phyloP scores from a whole-genome alignment of 2,888 invertebrate genomes.

The Oxycera nigricornis region DNA sequence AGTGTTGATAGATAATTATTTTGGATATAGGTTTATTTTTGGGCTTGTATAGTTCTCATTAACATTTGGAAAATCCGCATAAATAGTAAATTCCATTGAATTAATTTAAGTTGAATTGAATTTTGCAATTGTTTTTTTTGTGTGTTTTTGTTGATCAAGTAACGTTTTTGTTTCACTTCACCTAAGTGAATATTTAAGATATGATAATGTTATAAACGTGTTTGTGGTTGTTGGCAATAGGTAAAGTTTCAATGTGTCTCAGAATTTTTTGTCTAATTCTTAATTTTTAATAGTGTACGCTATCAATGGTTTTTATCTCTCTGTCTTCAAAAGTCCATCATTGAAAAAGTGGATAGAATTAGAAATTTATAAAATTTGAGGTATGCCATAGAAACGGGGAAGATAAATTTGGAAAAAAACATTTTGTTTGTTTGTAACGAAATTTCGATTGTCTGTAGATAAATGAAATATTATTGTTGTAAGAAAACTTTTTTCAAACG shows the following conservation, averaged over 20 bases:
- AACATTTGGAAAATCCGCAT: not conserved
- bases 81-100: not conserved
- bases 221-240: not conserved
- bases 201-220: slow-evolving; percentile 25
- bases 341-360: slow-evolving; percentile 25
- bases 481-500: not conserved
- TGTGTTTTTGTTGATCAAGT: not conserved
- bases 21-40: not conserved
- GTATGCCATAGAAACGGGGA: slow-evolving; percentile 8
- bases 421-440: slow-evolving; percentile 15
- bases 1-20: slow-evolving; percentile 10
- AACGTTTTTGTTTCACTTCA: not conserved
- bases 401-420: not conserved
- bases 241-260: not conserved
- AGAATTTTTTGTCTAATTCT: not conserved
- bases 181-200: slow-evolving; percentile 16
- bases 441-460: slow-evolving; percentile 34
- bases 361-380: slow-evolving; percentile 30
- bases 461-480: not conserved
- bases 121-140: not conserved
- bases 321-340: not conserved
- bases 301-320: not conserved
- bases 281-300: not conserved
- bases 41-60: not conserved
- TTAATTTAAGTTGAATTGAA: too few relatives aligned